Base-by-base conservation (phyloP, 2,888 invertebrate species). In the Drosophila vallismaia region DNA sequence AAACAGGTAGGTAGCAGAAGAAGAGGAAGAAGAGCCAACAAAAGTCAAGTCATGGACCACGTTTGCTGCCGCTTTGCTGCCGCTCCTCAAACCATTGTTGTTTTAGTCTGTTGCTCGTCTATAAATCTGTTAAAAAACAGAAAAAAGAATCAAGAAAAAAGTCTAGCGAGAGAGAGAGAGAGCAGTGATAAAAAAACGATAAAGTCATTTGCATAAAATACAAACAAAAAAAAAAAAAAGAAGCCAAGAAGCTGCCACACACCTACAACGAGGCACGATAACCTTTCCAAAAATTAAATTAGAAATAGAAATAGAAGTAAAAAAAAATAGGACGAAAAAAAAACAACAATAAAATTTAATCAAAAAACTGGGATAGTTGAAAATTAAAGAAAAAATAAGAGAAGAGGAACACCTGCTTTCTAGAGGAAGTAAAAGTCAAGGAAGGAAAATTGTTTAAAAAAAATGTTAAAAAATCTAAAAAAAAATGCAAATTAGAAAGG, bases 201-300 rank as follows among this genome's bases (percentile, higher is more conserved):
- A 88, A 84, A 84, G 87, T 86, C 84, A 84, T 84, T 84, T 84
- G 84, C 84, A 88, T 84, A 44, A 52, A 46, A 38, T 51, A 53
- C 28, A 64, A 36, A 36, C 4, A 45, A 36, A 28, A 53, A 52
- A 36, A 49, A 36, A 1, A 45, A 36, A 28, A 53, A 52, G 36
- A 49, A 42, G 28, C 29, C 33, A 19, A 19, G n/a, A 62, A 46
- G 28, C 69, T 49, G 29, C 44, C 24, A 55, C 70, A 76, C 77
- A 76, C 80, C 84, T 70, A 82, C 53, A 42, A 52, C 26, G 54
- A 53, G 72, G 40, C 40, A 68, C 77, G 86, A 76, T 83, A 88
- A 83, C 88, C 87, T 86, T 80, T 79, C 72, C 71, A 73, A 64
- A 31, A 88, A 88, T 88, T 85, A 88, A 83, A 84, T 86, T 84